phyloP scores from a whole-genome alignment of 2,888 invertebrate species.

The Diaprepes abbreviatus region DNA sequence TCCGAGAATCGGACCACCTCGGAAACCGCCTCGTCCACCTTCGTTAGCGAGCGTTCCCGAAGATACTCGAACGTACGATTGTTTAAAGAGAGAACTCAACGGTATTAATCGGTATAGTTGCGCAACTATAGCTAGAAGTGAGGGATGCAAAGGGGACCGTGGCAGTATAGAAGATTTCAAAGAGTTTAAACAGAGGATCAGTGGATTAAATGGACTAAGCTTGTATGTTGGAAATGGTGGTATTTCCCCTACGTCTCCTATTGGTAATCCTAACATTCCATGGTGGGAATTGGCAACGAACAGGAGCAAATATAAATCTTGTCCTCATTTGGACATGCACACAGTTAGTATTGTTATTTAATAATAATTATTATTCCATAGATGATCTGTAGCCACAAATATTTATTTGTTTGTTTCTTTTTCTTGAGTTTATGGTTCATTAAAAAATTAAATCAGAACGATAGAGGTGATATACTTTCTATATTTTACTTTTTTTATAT shows the following conservation, averaged over 20 bases:
- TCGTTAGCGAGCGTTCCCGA: conserved; percentile 67
- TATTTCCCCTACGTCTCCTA: conserved; percentile 38
- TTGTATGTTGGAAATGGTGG: conserved; percentile 28
- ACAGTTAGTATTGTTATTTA: conserved; percentile 44
- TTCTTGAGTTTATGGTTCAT: too few species aligned
- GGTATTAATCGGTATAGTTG: conserved; percentile 16
- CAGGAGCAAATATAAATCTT: conserved; percentile 82
- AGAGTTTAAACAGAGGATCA: conserved; percentile 32
- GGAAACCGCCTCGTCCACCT: conserved; percentile 64
- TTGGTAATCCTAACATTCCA: conserved; percentile 78
- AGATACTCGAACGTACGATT: conserved; percentile 71
- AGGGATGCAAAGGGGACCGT: conserved; percentile 11
- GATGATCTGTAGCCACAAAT: too few species aligned
- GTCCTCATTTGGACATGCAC: conserved; percentile 78
- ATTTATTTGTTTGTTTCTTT: too few species aligned
- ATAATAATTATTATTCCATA: too few species aligned
- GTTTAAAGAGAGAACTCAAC: conserved; percentile 9
- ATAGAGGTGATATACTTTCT: too few species aligned
- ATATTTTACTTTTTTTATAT: too few species aligned
- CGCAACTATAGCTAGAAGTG: conserved; percentile 33
- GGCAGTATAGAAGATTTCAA: conserved; percentile 36
- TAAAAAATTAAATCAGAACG: too few species aligned
- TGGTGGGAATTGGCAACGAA: conserved; percentile 92
- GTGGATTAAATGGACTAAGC: conserved; percentile 19
- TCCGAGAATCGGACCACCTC: conserved; percentile 65